phyloP scores from a whole-genome alignment of 2,888 invertebrate genomes.

The Torymus texanus region DNA sequence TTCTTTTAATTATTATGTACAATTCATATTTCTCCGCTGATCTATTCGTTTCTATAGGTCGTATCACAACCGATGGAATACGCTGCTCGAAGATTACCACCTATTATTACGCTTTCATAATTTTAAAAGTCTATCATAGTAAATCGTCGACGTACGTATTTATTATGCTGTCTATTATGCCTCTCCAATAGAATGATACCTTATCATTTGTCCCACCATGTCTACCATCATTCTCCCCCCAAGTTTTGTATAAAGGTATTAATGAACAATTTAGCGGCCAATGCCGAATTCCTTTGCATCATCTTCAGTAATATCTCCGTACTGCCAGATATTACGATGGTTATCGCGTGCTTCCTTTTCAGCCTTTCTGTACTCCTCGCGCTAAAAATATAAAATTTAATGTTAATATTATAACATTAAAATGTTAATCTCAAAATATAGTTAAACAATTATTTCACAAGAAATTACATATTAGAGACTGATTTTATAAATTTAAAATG shows the following conservation, averaged over 20 bases:
- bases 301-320: conserved; percentile 98
- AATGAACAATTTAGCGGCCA: conserved; percentile 60
- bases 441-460: too few relatives aligned
- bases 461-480: too few relatives aligned
- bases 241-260: conserved; percentile 54
- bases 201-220: conserved; percentile 56
- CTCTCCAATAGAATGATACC: conserved; percentile 51
- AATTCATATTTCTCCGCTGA: conserved; percentile 55
- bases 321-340: conserved; percentile 95
- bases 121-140: conserved; percentile 55
- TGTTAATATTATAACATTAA: conserved; percentile 1
- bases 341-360: conserved; percentile 91
- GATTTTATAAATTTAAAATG: too few relatives aligned
- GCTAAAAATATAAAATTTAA: conserved; percentile 70
- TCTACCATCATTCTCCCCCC: conserved; percentile 55
- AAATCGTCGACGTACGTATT: conserved; percentile 55
- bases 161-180: conserved; percentile 57
- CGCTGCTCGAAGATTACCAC: conserved; percentile 48
- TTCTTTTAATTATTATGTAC: conserved; percentile 57
- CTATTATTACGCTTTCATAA: conserved; percentile 48
- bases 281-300: conserved; percentile 77
- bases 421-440: neutral
- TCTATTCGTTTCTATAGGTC: conserved; percentile 52
- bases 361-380: conserved; percentile 88
- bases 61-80: conserved; percentile 53